Evolutionary conservation across 1,140 invertebrate genomes (phyloP), one percentile per base, ranked within the genome.

Genomic region (Pseudomyrmex concolor): DNA sequence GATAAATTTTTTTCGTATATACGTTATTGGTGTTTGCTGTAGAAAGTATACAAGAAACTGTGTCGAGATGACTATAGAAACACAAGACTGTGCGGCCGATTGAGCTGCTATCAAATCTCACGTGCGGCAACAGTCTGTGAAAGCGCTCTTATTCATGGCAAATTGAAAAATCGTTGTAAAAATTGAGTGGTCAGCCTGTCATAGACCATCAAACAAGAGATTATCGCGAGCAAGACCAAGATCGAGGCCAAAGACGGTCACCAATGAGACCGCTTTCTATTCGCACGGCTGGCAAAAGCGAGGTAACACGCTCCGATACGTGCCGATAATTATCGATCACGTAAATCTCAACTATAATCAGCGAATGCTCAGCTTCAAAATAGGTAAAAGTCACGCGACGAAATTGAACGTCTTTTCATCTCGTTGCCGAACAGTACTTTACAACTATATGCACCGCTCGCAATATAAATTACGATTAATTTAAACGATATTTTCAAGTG

Each of bases 251-350:
- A 85, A 89, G 68, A 85, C 86, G 82, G 72, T 77, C 85, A 60
- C 45, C 83, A 51, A 34, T 60, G 68, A 76, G 78, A 89, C 80
- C 80, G 87, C 89, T 90, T 90, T 90, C 89, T 90, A 89, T 63
- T 83, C 50, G 66, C 13, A 66, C 78, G 71, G 76, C 78, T 78
- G 76, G 77, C 17, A 17, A 34, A 34, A 48, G 66, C 70, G 10
- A 12, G 54, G 54, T n/a, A 64, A 60, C 50, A 51, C 54, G 64
- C 60, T 57, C 34, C 15, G 60, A 84, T 84, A 81, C 64, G 25
- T 19, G 66, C 86, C 86, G 85, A 77, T 86, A 87, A 87, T 80
- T 80, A 70, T 78, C 85, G 80, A 78, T 87, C 81, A 64, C 71
- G 62, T 57, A 71, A 77, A 84, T 64, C 76, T 77, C 71, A 54